phyloP scores from a whole-genome alignment of 2,113 vertebrate species.

The Gymnorhina tibicen region DNA sequence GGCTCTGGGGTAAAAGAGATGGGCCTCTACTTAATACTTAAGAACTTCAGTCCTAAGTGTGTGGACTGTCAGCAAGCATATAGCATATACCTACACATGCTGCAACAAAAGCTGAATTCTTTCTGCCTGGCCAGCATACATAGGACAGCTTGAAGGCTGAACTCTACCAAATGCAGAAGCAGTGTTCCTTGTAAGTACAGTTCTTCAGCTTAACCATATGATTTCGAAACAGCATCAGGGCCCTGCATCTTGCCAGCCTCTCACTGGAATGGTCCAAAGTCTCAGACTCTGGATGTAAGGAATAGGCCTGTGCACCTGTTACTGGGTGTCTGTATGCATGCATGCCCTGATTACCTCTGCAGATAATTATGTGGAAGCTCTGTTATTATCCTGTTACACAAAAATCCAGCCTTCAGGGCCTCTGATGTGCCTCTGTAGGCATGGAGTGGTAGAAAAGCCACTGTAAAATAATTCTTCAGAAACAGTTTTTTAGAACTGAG shows the following conservation, averaged over 20 bases:
- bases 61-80: background rate
- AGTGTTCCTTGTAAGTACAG: fast-evolving
- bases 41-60: background rate
- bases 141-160: background rate
- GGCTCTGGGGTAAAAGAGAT: background rate
- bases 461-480: background rate
- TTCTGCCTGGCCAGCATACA: background rate
- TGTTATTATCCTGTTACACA: background rate
- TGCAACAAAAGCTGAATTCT: background rate
- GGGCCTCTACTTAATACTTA: background rate
- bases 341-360: background rate
- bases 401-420: background rate
- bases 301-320: background rate
- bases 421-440: background rate
- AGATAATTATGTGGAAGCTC: background rate
- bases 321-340: background rate
- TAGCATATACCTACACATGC: background rate
- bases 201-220: background rate
- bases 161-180: background rate
- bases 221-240: background rate
- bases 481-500: background rate
- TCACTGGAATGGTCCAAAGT: background rate
- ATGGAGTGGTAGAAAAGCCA: background rate
- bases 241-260: background rate
- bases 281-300: background rate